Evolutionary conservation across 2,888 invertebrate species (phyloP).

Genomic region (Lydus trimaculatus): DNA sequence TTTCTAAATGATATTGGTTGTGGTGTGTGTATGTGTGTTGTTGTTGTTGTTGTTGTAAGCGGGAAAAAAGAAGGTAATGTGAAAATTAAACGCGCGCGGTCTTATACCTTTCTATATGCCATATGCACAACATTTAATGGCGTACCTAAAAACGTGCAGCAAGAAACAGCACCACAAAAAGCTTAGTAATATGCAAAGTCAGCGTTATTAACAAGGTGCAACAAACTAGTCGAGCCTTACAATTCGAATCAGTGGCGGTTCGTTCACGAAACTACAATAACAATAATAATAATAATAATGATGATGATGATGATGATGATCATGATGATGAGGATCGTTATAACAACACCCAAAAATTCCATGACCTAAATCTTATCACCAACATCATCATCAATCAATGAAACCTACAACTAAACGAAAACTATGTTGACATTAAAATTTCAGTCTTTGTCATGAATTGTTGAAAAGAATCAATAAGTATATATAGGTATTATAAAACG

Average conservation of each 20-base stretch:
- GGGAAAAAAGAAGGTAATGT: conserved; percentile 47
- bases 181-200: conserved; percentile 58
- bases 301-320: background rate
- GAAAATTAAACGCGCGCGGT: conserved; percentile 52
- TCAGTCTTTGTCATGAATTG: background rate
- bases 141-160: conserved; percentile 55
- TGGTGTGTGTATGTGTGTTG: too few species aligned
- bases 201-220: conserved; percentile 61
- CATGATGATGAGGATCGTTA: too few species aligned
- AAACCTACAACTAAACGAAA: background rate
- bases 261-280: conserved; percentile 26
- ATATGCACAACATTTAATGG: conserved; percentile 56
- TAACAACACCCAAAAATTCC: background rate
- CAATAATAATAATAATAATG: background rate
- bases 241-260: conserved; percentile 45
- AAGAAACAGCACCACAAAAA: conserved; percentile 50
- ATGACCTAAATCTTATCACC: conserved; percentile 1
- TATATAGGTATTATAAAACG: background rate
- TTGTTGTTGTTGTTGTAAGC: conserved; percentile 24
- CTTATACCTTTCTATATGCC: conserved; percentile 46
- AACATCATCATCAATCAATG: background rate
- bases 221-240: conserved; percentile 51
- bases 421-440: background rate
- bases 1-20: conserved; percentile 48
- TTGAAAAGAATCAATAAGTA: conserved; percentile 5